Percentiles rank a stretch among this genome's conserved stretches.
Evolutionary conservation across 2,113 vertebrate genomes (phyloP).

Genomic region (Spea bombifrons): DNA sequence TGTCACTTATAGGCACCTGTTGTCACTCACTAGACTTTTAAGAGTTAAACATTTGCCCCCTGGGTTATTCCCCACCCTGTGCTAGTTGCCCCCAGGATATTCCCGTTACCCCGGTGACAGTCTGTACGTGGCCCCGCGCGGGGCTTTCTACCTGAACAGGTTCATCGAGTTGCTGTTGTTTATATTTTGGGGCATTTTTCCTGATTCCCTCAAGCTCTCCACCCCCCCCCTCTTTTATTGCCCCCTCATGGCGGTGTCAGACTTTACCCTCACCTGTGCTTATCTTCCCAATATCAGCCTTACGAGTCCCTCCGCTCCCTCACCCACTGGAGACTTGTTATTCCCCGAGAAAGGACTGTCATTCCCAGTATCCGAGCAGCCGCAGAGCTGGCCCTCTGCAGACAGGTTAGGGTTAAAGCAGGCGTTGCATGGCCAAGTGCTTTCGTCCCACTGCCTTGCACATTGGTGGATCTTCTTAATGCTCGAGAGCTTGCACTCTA

Average conservation of each 20-base stretch:
- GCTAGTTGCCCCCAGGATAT: background rate
- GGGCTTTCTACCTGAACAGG: background rate
- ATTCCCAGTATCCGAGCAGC: no score
- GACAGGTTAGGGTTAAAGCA: constrained; percentile 48
- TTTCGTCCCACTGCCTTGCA: constrained; percentile 32
- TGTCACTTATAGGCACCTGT: background rate
- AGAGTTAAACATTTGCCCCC: no score
- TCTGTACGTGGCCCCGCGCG: background rate
- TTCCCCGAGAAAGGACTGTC: no score
- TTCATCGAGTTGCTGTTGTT: background rate
- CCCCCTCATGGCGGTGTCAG: background rate
- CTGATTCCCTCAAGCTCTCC: background rate
- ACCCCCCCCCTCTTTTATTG: background rate
- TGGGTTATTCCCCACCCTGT: background rate
- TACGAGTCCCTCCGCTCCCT: constrained; percentile 55
- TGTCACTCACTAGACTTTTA: background rate
- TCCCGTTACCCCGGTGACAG: background rate
- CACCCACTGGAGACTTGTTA: background rate
- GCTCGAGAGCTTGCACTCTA: no score
- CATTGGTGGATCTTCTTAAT: background rate
- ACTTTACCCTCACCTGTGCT: constrained; percentile 53
- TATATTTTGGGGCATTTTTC: background rate
- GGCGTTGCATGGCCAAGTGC: background rate
- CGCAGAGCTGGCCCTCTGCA: constrained; percentile 53
- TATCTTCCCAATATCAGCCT: constrained; percentile 64